Percentiles rank a stretch among this genome's conserved stretches.
Evolutionary conservation across 30 jellyfish, hydroid and myxozoan species (phyloP).

Genomic region (Chironex yamaguchii): DNA sequence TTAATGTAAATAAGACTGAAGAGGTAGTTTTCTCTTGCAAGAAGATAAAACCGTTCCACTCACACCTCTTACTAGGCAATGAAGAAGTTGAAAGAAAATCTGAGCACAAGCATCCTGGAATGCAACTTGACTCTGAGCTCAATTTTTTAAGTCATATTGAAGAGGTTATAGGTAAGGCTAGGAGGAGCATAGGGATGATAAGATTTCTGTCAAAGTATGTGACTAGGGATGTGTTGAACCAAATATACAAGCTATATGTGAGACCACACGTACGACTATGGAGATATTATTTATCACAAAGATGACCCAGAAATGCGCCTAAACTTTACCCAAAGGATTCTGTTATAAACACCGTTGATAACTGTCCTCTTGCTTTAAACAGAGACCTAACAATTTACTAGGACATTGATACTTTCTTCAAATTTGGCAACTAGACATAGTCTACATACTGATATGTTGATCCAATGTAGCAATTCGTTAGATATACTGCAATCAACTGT

Average conservation of each 20-base stretch:
- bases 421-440: too few species aligned
- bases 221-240: slow-evolving; percentile 36
- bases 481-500: too few species aligned
- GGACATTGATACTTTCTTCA: too few species aligned
- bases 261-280: slow-evolving; percentile 40
- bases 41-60: slow-evolving; percentile 15
- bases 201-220: slow-evolving; percentile 36
- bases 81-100: slow-evolving; percentile 11
- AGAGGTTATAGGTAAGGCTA: slow-evolving; percentile 40
- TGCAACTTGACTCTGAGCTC: slow-evolving; percentile 18
- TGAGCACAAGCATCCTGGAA: slow-evolving; percentile 61
- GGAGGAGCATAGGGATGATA: slow-evolving; percentile 51
- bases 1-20: slow-evolving; percentile 22
- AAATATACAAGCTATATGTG: slow-evolving; percentile 6
- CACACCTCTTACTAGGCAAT: slow-evolving; percentile 21
- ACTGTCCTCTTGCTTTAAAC: too few species aligned
- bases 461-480: too few species aligned
- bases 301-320: slow-evolving; percentile 52
- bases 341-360: too few species aligned
- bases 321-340: slow-evolving; percentile 3
- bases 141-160: slow-evolving; percentile 26
- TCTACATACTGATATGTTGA: too few species aligned
- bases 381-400: too few species aligned
- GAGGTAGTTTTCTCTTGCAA: slow-evolving; percentile 48
- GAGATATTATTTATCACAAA: slow-evolving; percentile 39